These are phyloP conservation scores for Gallinago solitaria DNA, from an alignment of 2,797 vertebrate species.

Conservation along the genomic window DNA sequence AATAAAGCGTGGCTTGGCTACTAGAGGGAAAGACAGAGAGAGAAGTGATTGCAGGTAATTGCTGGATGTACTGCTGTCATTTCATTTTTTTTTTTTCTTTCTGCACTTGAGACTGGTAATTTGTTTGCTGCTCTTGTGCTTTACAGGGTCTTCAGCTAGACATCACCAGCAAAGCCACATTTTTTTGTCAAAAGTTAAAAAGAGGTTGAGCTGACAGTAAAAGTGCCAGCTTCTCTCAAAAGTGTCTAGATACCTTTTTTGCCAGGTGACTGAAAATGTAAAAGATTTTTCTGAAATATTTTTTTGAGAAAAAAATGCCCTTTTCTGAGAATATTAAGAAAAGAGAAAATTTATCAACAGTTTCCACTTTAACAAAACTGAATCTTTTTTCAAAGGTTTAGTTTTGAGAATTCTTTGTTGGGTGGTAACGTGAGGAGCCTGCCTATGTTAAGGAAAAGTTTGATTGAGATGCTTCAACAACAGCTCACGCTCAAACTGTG, in stretches of 20 bases:
- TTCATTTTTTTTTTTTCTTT: neutral
- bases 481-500: neutral
- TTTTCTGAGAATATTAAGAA: neutral
- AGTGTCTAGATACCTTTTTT: neutral
- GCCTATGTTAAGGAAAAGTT: neutral
- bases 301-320: neutral
- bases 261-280: neutral
- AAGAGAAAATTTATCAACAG: neutral
- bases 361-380: neutral
- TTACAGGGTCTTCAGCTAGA: neutral
- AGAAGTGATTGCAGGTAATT: slow-evolving; percentile 4
- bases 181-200: slow-evolving; percentile 3
- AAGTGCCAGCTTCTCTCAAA: neutral
- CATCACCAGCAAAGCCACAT: neutral
- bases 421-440: neutral
- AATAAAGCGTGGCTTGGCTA: neutral
- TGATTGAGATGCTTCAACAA: neutral
- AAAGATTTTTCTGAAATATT: neutral
- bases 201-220: neutral
- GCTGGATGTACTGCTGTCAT: neutral
- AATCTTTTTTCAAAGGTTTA: neutral
- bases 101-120: neutral
- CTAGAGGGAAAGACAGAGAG: neutral
- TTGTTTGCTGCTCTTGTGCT: neutral
- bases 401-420: neutral